Conservation (phyloP, 2,888 invertebrate species). For the Cheilosia vulpina region DNA sequence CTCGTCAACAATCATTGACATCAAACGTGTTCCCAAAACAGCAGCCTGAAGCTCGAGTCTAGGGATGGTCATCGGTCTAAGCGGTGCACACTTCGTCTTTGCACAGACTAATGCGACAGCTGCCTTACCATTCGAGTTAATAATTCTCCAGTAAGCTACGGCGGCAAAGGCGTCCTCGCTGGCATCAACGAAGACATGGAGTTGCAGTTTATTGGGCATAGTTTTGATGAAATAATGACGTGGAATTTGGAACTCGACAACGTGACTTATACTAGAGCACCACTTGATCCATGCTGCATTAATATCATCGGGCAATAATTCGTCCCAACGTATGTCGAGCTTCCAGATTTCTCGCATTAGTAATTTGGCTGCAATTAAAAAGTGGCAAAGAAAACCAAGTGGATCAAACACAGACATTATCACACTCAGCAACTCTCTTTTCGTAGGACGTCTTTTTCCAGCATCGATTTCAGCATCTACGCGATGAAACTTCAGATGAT, state of each 20-base stretch:
- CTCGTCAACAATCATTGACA: slow-evolving; percentile 12
- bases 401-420: too few relatives aligned
- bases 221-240: slow-evolving; percentile 20
- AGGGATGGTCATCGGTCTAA: slow-evolving; percentile 33
- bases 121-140: slow-evolving; percentile 22
- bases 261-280: slow-evolving; percentile 7
- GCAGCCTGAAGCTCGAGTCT: slow-evolving; percentile 49
- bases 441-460: too few relatives aligned
- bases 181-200: slow-evolving; percentile 53
- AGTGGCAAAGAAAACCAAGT: slow-evolving; percentile 27
- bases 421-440: too few relatives aligned
- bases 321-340: slow-evolving; percentile 40
- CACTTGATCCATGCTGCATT: slow-evolving; percentile 27
- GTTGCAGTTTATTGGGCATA: slow-evolving; percentile 15
- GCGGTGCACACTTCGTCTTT: slow-evolving; percentile 45
- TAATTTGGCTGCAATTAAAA: slow-evolving; percentile 39
- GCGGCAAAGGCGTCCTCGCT: slow-evolving; percentile 65
- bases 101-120: slow-evolving; percentile 40
- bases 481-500: slow-evolving; percentile 38
- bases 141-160: slow-evolving; percentile 52
- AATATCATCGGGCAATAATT: slow-evolving; percentile 31
- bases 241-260: slow-evolving; percentile 5
- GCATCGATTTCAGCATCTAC: too few relatives aligned
- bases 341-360: slow-evolving; percentile 49
- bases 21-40: slow-evolving; percentile 43